A percentile compares a stretch with the other conserved stretches of the same genome.
Conservation (phyloP, 2,888 invertebrate genomes). For the Cremastobaeus sp. region DNA sequence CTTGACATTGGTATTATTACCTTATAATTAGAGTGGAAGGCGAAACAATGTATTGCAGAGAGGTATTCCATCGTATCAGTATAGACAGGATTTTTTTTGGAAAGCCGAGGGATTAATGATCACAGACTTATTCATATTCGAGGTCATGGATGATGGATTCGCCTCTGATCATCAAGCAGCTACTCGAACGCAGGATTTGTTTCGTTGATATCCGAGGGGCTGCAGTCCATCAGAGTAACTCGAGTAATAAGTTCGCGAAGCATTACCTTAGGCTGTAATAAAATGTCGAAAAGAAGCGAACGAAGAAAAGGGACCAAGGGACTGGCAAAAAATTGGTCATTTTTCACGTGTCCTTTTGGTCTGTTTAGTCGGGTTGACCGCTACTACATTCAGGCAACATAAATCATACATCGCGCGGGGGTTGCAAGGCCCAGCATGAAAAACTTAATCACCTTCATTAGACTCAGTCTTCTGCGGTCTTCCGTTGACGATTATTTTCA, state of each 20-base stretch:
- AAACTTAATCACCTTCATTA: slow-evolving; percentile 78
- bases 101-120: slow-evolving; percentile 45
- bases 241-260: slow-evolving; percentile 58
- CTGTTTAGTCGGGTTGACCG: slow-evolving; percentile 59
- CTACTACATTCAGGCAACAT: slow-evolving; percentile 62
- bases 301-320: slow-evolving; percentile 23
- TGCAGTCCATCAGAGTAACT: slow-evolving; percentile 52
- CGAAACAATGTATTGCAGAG: slow-evolving; percentile 35
- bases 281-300: slow-evolving; percentile 56
- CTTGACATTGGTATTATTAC: background rate
- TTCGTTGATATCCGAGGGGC: slow-evolving; percentile 47
- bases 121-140: slow-evolving; percentile 22
- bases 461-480: slow-evolving; percentile 64
- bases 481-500: slow-evolving; percentile 52
- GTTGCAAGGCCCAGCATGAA: slow-evolving; percentile 70
- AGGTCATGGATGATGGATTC: slow-evolving; percentile 60
- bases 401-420: slow-evolving; percentile 64
- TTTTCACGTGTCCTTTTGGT: slow-evolving; percentile 60
- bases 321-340: slow-evolving; percentile 57
- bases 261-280: slow-evolving; percentile 59
- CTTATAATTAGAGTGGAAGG: slow-evolving; percentile 24
- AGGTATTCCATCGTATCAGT: slow-evolving; percentile 25
- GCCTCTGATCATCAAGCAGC: slow-evolving; percentile 54
- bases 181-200: slow-evolving; percentile 50
- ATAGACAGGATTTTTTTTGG: slow-evolving; percentile 29